Evolutionary conservation across 2,888 invertebrate genomes (phyloP).

Genomic region (Ethmia dodecea): DNA sequence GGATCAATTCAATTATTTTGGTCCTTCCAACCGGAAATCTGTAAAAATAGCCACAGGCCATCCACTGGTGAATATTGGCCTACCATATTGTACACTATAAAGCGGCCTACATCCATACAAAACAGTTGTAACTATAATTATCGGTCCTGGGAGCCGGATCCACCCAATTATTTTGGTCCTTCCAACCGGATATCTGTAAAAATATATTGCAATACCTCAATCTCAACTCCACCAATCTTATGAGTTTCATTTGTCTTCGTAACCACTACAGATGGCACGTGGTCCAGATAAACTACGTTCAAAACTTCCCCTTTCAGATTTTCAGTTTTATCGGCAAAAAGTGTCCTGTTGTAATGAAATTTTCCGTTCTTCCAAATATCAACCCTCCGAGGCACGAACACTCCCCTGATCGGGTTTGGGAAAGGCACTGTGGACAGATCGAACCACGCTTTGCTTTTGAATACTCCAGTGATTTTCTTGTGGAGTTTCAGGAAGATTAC

Average conservation of each 20-base stretch:
- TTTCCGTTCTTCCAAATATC: constrained; percentile 82
- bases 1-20: too few species aligned
- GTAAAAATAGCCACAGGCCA: too few species aligned
- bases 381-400: constrained; percentile 79
- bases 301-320: constrained; percentile 77
- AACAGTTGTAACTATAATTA: too few species aligned
- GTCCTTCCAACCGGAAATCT: constrained; percentile 16
- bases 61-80: too few species aligned
- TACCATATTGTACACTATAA: too few species aligned
- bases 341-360: constrained; percentile 69
- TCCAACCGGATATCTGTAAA: constrained; percentile 12
- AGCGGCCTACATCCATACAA: too few species aligned
- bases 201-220: constrained; percentile 79
- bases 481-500: constrained; percentile 83
- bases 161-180: constrained; percentile 15
- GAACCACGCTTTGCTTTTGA: constrained; percentile 76
- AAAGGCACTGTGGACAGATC: constrained; percentile 86
- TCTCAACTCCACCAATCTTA: constrained; percentile 80
- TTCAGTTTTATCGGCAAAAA: constrained; percentile 79
- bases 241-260: constrained; percentile 49
- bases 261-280: constrained; percentile 81
- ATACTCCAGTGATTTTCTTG: constrained; percentile 33
- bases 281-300: constrained; percentile 81
- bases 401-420: constrained; percentile 77
- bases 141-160: background rate